A percentile compares a stretch with the other conserved stretches of the same genome.
These are phyloP conservation scores for Sus cebifrons DNA, from an alignment of 2,797 vertebrate genomes.

Conservation along the genomic window DNA sequence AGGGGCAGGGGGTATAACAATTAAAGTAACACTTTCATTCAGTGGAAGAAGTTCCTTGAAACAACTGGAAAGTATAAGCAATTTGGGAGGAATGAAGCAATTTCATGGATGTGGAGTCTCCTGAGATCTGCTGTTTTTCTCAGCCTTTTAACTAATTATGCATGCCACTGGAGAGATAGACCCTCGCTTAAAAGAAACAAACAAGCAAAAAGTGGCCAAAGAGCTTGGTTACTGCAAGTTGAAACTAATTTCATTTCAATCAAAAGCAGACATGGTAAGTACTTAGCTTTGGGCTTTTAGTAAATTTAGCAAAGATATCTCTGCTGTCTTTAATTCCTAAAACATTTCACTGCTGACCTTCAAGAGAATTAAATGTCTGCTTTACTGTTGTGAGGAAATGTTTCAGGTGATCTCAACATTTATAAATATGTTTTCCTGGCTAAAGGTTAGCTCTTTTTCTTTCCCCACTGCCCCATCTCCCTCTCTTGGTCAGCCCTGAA, in stretches of 20 bases:
- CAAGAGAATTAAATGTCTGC: constrained; percentile 77
- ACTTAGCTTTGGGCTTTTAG: constrained; percentile 65
- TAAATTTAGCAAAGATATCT: constrained; percentile 75
- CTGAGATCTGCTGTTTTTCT: constrained; percentile 79
- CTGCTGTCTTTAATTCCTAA: constrained; percentile 79
- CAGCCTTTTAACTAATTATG: constrained; percentile 86
- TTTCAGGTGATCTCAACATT: constrained; percentile 71
- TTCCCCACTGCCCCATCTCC: background rate
- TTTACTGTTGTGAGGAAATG: constrained; percentile 65
- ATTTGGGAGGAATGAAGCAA: constrained; percentile 67
- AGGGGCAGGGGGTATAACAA: background rate
- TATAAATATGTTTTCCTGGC: constrained; percentile 67
- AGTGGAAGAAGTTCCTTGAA: constrained; percentile 6
- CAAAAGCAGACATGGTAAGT: constrained; percentile 76
- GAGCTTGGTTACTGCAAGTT: constrained; percentile 75
- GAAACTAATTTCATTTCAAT: constrained; percentile 85
- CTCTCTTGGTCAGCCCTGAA: background rate
- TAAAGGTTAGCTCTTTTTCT: constrained; percentile 28
- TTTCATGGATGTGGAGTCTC: constrained; percentile 76
- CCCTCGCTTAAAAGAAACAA: constrained; percentile 56
- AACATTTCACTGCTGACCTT: constrained; percentile 83
- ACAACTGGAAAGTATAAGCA: constrained; percentile 33
- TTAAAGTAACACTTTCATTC: constrained; percentile 53
- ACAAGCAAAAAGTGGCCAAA: constrained; percentile 67
- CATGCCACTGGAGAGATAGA: constrained; percentile 74